Evolutionary conservation across 2,888 invertebrate genomes (phyloP).

Genomic region (Acholoe squamosa): DNA sequence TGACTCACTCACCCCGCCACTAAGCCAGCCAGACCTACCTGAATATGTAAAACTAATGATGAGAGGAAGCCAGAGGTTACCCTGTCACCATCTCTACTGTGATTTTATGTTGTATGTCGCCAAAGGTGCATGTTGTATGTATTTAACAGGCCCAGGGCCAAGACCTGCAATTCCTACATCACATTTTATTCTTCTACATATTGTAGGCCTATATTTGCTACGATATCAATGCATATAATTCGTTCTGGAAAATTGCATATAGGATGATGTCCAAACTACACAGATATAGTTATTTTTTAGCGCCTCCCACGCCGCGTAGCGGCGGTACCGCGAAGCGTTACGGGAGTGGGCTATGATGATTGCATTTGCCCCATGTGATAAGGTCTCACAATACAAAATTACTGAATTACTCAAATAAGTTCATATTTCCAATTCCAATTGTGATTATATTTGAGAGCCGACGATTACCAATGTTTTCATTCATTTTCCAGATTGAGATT

Average conservation of each 20-base stretch:
- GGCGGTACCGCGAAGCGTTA: too few relatives aligned
- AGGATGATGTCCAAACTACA: too few relatives aligned
- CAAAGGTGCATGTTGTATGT: neutral
- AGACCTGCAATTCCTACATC: neutral
- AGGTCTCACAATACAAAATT: too few relatives aligned
- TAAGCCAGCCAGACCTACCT: neutral
- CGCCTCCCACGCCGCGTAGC: too few relatives aligned
- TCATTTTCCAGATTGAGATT: neutral
- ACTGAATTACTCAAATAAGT: too few relatives aligned
- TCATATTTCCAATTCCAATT: too few relatives aligned
- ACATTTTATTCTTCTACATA: too few relatives aligned
- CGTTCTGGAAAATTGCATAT: neutral
- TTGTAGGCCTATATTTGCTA: neutral
- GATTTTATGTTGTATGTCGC: neutral
- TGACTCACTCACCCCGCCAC: neutral
- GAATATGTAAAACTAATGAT: conserved; percentile 47
- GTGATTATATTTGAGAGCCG: too few relatives aligned
- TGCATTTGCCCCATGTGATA: too few relatives aligned
- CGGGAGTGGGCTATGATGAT: too few relatives aligned
- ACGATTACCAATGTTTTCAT: neutral
- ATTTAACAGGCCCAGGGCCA: neutral
- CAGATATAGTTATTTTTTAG: too few relatives aligned
- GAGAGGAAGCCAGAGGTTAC: neutral
- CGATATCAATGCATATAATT: neutral
- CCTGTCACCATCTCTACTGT: neutral